These are phyloP conservation scores for Caenorhabditis drosophilae DNA, from an alignment of 2,888 invertebrate species.

Conservation along the genomic window DNA sequence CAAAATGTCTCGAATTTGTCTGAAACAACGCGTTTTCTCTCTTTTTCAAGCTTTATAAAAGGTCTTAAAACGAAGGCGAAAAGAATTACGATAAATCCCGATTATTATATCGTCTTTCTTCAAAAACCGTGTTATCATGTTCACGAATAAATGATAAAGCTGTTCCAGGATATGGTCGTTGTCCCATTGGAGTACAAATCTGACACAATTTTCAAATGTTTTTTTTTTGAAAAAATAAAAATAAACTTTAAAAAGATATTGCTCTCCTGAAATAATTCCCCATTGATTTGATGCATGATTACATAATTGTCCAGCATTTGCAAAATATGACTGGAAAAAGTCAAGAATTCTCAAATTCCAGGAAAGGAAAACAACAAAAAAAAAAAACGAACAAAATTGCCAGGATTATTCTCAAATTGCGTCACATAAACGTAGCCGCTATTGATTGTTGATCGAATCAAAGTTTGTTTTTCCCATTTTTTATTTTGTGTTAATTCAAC, in stretches of 20 bases:
- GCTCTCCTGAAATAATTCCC: slow-evolving; percentile 68
- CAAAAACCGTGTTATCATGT: slow-evolving; percentile 61
- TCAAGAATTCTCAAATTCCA: too few species aligned
- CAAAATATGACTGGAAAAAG: slow-evolving; percentile 66
- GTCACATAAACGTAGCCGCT: slow-evolving; percentile 68
- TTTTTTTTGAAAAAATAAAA: not conserved
- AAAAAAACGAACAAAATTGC: slow-evolving; percentile 65
- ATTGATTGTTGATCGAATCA: slow-evolving; percentile 67
- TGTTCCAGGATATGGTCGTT: slow-evolving; percentile 64
- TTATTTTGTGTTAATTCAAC: slow-evolving; percentile 61
- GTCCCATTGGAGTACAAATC: slow-evolving; percentile 68
- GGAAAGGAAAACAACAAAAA: slow-evolving; percentile 2
- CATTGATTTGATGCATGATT: slow-evolving; percentile 68
- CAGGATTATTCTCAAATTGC: slow-evolving; percentile 69
- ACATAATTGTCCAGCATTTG: slow-evolving; percentile 66
- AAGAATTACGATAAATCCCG: slow-evolving; percentile 63
- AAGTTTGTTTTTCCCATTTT: slow-evolving; percentile 67
- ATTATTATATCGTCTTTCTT: slow-evolving; percentile 67
- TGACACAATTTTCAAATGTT: slow-evolving; percentile 16
- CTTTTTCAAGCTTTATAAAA: not conserved
- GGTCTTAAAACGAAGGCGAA: too few species aligned
- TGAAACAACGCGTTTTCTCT: slow-evolving; percentile 30
- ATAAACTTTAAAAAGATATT: slow-evolving; percentile 66
- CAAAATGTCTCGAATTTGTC: slow-evolving; percentile 67
- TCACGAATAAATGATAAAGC: slow-evolving; percentile 66